A percentile compares a stretch with the other conserved stretches of the same genome.
Evolutionary conservation across 2,113 vertebrate genomes (phyloP).

Genomic region (Meles meles): DNA sequence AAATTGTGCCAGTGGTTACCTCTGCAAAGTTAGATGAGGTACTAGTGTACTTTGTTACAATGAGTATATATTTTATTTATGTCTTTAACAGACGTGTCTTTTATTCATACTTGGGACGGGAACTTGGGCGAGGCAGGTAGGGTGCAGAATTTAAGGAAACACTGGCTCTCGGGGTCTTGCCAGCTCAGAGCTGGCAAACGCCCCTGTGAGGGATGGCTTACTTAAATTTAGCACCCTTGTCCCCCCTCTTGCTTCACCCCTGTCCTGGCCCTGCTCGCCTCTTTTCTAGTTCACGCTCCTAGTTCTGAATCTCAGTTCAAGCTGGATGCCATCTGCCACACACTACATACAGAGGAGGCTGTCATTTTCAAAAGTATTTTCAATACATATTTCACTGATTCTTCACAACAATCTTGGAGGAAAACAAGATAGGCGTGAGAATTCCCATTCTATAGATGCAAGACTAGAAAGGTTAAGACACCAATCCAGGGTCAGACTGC

Average conservation of each 20-base stretch:
- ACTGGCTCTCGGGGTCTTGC: neutral
- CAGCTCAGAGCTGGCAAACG: rapidly evolving
- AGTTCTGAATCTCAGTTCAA: neutral
- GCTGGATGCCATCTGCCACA: neutral
- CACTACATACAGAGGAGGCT: neutral
- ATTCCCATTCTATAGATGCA: neutral
- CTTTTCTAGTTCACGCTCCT: neutral
- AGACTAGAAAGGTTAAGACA: neutral
- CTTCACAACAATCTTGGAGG: neutral
- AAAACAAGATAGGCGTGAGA: neutral
- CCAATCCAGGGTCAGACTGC: neutral
- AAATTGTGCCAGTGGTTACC: neutral
- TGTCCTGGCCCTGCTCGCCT: neutral
- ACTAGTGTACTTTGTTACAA: neutral
- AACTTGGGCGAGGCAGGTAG: neutral
- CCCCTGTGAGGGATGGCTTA: rapidly evolving
- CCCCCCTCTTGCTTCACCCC: neutral
- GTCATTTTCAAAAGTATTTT: neutral
- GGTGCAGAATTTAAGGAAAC: neutral
- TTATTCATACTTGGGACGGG: neutral
- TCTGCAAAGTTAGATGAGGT: neutral
- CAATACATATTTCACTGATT: neutral
- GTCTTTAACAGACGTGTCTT: neutral
- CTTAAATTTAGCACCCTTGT: neutral
- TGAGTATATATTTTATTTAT: neutral